Evolutionary conservation across 2,113 vertebrate genomes (phyloP), one percentile per base, ranked within the genome.

Genomic region (Tetrao urogallus): DNA sequence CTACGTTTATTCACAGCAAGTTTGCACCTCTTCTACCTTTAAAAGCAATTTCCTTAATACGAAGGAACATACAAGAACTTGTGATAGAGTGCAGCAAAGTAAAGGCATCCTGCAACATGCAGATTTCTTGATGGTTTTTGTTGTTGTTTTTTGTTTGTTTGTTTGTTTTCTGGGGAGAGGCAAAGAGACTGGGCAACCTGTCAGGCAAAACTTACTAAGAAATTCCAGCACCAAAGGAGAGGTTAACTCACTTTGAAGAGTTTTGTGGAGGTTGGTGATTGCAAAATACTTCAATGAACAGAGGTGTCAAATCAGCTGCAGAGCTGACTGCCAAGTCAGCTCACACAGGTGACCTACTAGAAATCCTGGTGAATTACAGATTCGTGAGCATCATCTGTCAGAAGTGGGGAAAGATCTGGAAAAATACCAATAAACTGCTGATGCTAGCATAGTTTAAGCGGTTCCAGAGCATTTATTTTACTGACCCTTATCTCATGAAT

Each of bases 401-500:
- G 82, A 89, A 79, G 22, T 32, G 28, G 18, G 27, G 54, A 88
- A 85, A 88, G 54, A 66, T 70, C 58, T 63, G 82, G 75, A 95
- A 95, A 92, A 80, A 58, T 56, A 94, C 78, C 45, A 76, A 89
- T 70, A 22, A 89, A 82, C 11, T 82, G 79, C 90, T 94, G 88
- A 86, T 76, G 71, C 61, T 66, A 91, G 82, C 82, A 77, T 32
- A 71, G 64, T 77, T 86, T 82, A 71, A 86, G 64, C 45, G 38
- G 79, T 74, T 85, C 78, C 92, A 95, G 27, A 85, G 88, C 54
- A 73, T 70, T 24, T 50, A 70, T 57, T 81, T 79, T 81, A 85
- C 64, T 80, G 88, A 91, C 93, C 90, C 92, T 94, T 90, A 94
- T 71, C 76, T 90, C 72, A 69, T 91, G 85, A 94, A 90, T 32